A percentile compares a stretch with the other conserved stretches of the same genome.
Conservation (phyloP, 2,113 vertebrate species). For the Aldabrachelys gigantea region DNA sequence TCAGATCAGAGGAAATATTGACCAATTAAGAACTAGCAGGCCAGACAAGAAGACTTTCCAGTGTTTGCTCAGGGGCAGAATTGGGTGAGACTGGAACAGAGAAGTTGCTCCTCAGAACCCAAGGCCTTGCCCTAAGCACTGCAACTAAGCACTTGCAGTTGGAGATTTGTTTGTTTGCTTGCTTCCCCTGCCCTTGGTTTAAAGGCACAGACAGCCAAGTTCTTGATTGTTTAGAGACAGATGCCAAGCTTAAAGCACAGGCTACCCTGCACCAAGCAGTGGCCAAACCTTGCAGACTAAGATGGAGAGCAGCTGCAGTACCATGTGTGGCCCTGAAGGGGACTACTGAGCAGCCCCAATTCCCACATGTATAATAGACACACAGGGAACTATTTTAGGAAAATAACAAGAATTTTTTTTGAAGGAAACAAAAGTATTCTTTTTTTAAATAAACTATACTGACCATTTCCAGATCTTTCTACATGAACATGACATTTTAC, state of each 20-base stretch:
- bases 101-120: background rate
- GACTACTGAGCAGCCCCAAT: background rate
- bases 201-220: background rate
- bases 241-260: background rate
- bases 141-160: background rate
- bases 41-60: background rate
- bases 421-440: background rate
- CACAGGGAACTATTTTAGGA: background rate
- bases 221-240: background rate
- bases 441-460: background rate
- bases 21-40: background rate
- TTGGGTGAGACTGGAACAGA: background rate
- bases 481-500: accelerated
- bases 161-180: background rate
- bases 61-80: background rate
- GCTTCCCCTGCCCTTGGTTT: background rate
- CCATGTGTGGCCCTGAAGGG: background rate
- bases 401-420: background rate
- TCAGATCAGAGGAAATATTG: background rate
- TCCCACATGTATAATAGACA: background rate
- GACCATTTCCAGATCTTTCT: background rate
- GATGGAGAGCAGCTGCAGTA: background rate
- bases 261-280: background rate
- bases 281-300: background rate
- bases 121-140: background rate